phyloP scores from a whole-genome alignment of 2,888 invertebrate species.

The Drosophila leonis region DNA sequence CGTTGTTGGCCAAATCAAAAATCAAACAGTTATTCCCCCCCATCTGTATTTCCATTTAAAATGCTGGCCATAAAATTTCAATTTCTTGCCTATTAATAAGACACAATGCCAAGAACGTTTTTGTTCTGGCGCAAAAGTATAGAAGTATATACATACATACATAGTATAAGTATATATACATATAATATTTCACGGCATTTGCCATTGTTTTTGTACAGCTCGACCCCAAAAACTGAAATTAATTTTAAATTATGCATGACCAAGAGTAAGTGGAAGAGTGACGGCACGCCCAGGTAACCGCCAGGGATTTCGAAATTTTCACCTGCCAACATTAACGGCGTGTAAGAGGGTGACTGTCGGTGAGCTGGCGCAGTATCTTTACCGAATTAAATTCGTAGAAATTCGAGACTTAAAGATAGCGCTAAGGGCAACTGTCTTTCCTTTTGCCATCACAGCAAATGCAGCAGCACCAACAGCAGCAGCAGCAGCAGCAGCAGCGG shows the following conservation, averaged over 20 bases:
- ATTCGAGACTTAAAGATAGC: constrained; percentile 42
- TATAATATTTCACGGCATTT: constrained; percentile 64
- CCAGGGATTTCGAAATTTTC: constrained; percentile 77
- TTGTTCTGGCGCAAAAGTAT: constrained; percentile 11
- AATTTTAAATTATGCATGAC: constrained; percentile 81
- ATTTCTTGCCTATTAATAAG: constrained; percentile 72
- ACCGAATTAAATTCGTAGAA: constrained; percentile 47
- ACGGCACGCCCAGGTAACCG: constrained; percentile 54
- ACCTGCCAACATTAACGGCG: constrained; percentile 70
- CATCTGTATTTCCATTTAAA: neutral
- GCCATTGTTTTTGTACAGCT: constrained; percentile 40
- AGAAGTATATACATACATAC: constrained; percentile 15
- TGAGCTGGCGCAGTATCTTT: constrained; percentile 15
- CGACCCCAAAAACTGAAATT: constrained; percentile 58
- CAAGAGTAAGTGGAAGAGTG: constrained; percentile 52
- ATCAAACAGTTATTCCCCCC: constrained; percentile 38
- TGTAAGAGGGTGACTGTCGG: neutral
- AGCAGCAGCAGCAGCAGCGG: constrained; percentile 8
- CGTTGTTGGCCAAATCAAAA: constrained; percentile 46
- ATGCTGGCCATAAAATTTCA: constrained; percentile 68
- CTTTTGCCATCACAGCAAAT: neutral
- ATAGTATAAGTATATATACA: constrained; percentile 15
- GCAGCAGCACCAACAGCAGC: constrained; percentile 19
- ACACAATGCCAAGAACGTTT: constrained; percentile 47
- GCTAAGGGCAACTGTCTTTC: constrained; percentile 3